Evolutionary conservation across 1,140 invertebrate species (phyloP), one percentile per base, ranked within the genome.

Genomic region (Thalassaphorura encarpata): DNA sequence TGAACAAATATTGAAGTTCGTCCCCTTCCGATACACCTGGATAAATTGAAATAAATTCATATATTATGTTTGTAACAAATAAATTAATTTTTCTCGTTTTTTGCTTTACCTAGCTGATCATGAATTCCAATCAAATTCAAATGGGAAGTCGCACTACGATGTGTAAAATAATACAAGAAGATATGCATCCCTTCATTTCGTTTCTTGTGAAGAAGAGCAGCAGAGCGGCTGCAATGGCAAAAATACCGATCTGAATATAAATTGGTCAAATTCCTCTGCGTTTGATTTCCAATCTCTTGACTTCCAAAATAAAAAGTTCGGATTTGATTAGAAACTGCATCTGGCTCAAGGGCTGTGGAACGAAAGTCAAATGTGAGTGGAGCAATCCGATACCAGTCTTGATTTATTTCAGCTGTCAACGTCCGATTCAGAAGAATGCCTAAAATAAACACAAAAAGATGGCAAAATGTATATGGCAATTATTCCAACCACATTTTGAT

Each of bases 281-380:
- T 56, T n/a, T 56, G 40, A 46, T 57, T 46, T 24, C 50, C 47
- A 28, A 64, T 56, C 18, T 29, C 47, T 39, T 57, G 40, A 5
- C 56, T 53, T 2, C 59, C 63, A 52, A 64, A 64, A 43, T 64
- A 64, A 43, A 50, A 61, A n/a, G 59, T 52, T 19, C 48, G 47
- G 29, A 64, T 61, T 54, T 64, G 63, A 47, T 64, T 61, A 2
- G 63, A 61, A 16, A 64, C 60, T 19, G 63, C 63, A 47, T 61
- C 63, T 0, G 50, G 45, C 15, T 61, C 58, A 5, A 64, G n/a
- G 31, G 62, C 59, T 18, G 58, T 64, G 27, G 61, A 56, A 15
- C 56, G 23, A 40, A 27, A 64, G 24, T 47, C 18, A 18, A 61
- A 42, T 15, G 24, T 52, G 0, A 58, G 5, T 3, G 62, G 62